Evolutionary conservation across 2,797 vertebrate genomes (phyloP), one percentile per base, ranked within the genome.

Genomic region (Rachycentron canadum): DNA sequence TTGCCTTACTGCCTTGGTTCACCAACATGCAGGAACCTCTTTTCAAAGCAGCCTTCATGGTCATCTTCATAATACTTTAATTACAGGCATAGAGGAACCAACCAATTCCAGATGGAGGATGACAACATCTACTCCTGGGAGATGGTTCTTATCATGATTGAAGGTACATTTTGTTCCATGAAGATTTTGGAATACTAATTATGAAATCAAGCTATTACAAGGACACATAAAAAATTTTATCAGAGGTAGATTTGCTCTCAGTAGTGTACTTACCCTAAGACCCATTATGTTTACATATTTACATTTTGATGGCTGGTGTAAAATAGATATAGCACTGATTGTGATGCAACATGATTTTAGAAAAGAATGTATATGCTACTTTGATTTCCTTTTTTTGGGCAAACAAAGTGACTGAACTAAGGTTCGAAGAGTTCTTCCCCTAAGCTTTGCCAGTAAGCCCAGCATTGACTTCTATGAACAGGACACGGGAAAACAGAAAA

Each of bases 1-100:
- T 64, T 47, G 70, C 60, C 17, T 73, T 64, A 9, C 60, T 56
- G 10, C 60, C 70, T 13, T 25, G 56, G 16, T 73, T 73, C 40
- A 73, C 50, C 26, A 57, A 47, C 21, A 56, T 55, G 59, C 38
- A 47, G 19, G n/a, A 34, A 21, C 70, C 40, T 14, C 7, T 63
- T 21, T 56, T 16, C 36, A 45, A 63, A 30, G 40, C 38, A 34
- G 34, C 41, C 1, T 74, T 65, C 19, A 65, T 58, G 28, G 28
- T 14, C 26, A 26, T 56, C 28, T 64, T 73, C 40, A 56, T 1
- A n/a, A n/a, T n/a, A n/a, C 11, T 73, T 23, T n/a, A 47, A 2
- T 3, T 73, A 64, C n/a, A 73, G 70, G 13, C 34, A n/a, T 0
- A 66, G 62, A 74, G 62, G 62, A 17, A 23, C 16, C 19, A 59